Percentiles rank a stretch among this genome's conserved stretches.
phyloP scores from a whole-genome alignment of 92 coral and sea anemone genomes.

The Scolanthus callimorphus region DNA sequence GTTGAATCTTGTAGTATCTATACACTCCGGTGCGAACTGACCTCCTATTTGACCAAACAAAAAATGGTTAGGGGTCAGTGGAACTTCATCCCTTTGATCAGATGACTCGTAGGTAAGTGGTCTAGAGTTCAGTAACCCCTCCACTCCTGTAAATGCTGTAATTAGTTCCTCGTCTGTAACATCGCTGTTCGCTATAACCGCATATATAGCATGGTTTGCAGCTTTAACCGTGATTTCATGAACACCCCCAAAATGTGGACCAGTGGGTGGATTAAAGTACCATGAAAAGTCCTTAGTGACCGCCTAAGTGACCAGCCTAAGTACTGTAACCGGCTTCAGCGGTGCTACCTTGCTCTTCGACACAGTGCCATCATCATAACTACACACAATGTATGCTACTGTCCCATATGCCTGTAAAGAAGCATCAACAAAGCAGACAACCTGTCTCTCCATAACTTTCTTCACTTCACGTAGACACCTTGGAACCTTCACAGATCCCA shows the following conservation, averaged over 20 bases:
- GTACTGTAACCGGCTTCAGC: conserved; percentile 31
- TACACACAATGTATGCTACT: conserved; percentile 36
- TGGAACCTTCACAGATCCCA: conserved; percentile 36
- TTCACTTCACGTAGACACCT: conserved; percentile 33
- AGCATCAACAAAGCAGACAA: conserved; percentile 62
- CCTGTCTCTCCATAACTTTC: conserved; percentile 18
- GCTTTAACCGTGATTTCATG: conserved; percentile 44
- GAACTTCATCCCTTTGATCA: conserved; percentile 10
- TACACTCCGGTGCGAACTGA: conserved; percentile 51
- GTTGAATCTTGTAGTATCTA: conserved; percentile 24
- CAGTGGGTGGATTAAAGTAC: conserved; percentile 43
- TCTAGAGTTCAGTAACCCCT: conserved; percentile 14
- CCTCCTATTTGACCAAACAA: conserved; percentile 50
- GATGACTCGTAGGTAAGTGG: conserved; percentile 21
- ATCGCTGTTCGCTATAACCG: conserved; percentile 17
- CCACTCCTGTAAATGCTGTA: conserved; percentile 29
- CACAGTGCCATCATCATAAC: conserved; percentile 30
- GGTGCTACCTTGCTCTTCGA: conserved; percentile 30
- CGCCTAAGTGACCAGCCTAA: conserved; percentile 15
- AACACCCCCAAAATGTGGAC: conserved; percentile 46
- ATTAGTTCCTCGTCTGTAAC: conserved; percentile 52
- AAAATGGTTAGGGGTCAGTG: conserved; percentile 36
- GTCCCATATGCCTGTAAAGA: conserved; percentile 53
- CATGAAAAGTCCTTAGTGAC: conserved; percentile 33
- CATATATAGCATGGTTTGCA: conserved; percentile 29